Percentiles rank a stretch among this genome's conserved stretches.
Conservation (phyloP, 2,113 vertebrate species). For the Grammomys surdaster region DNA sequence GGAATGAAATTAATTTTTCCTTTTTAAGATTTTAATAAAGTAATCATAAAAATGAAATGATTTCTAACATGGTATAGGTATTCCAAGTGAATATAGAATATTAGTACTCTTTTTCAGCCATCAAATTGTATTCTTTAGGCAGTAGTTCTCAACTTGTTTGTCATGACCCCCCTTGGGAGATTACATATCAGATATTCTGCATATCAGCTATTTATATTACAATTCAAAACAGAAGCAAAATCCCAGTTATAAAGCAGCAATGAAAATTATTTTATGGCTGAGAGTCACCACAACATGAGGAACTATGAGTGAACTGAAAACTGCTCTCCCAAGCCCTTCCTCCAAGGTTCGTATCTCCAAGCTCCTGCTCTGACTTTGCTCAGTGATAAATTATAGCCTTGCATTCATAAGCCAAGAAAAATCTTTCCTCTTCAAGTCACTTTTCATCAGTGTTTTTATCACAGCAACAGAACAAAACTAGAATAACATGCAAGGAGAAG, state of each 20-base stretch:
- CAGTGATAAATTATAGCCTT: not conserved
- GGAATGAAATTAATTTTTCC: slow-evolving; percentile 58
- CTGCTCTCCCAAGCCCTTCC: not conserved
- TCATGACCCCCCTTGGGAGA: not conserved
- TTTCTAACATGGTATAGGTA: slow-evolving; percentile 34
- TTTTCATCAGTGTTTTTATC: not conserved
- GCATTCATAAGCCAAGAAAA: not conserved
- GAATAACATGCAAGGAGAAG: not conserved
- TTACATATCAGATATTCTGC: not conserved
- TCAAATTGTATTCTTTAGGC: not conserved
- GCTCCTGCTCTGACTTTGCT: not conserved
- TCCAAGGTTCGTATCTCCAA: not conserved
- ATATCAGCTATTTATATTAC: not conserved
- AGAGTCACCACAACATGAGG: not conserved
- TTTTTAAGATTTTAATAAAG: slow-evolving; percentile 54
- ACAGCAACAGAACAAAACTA: no score
- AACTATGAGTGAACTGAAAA: not conserved
- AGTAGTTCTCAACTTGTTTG: not conserved
- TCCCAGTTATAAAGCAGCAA: not conserved
- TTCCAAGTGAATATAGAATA: slow-evolving; percentile 54
- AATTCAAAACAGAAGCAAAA: not conserved
- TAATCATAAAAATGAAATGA: slow-evolving; percentile 59
- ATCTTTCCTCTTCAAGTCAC: not conserved
- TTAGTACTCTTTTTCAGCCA: slow-evolving; percentile 44
- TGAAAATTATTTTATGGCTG: not conserved